Evolutionary conservation across 2,113 vertebrate genomes (phyloP), one percentile per base, ranked within the genome.

Genomic region (Melanostigma gelatinosum): DNA sequence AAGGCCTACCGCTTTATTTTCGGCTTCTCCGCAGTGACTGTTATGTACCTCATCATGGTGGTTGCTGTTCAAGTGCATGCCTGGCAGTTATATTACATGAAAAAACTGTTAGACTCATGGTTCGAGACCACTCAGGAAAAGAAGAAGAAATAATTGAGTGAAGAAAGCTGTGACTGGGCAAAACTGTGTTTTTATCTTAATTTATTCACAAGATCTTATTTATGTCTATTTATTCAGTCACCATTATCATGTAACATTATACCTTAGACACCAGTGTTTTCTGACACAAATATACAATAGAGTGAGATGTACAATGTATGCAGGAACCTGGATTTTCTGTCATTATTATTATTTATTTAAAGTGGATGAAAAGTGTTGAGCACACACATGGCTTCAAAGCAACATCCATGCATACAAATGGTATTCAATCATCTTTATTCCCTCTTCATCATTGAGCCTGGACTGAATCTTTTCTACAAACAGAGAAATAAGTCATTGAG

Each of bases 51-150:
- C 79, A 89, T 98, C 68, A 94, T 99, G 94, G 96, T 98, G 68
- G 90, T 98, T 50, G 97, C 96, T 0, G 95, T 98, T 46, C 98
- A 99, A 90, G 97, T 99, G 75, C 98, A 99, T 0, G 96, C 95
- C 72, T 99, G 97, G 98, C 97, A 99, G 84, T 93, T 99, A 69
- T 99, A 99, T 90, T 99, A 99, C 93, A 98, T 97, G 94, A 99
- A 99, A 92, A 98, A 97, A 87, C 95, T 99, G 8, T 93, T 99
- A 85, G 98, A 99, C 94, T 97, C 98, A 13, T 99, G 98, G 98
- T 99, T 99, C 78, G 94, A 95, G 71, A 94, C 96, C 92, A 99
- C 98, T n/a, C 97, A 98, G 88, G 97, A 99, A 91, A 99, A 99
- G 90, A 99, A 99, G 91, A 95, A 95, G 88, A 96, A 96, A 87